phyloP scores from a whole-genome alignment of 2,888 invertebrate genomes.

The Tenthredo distinguenda region DNA sequence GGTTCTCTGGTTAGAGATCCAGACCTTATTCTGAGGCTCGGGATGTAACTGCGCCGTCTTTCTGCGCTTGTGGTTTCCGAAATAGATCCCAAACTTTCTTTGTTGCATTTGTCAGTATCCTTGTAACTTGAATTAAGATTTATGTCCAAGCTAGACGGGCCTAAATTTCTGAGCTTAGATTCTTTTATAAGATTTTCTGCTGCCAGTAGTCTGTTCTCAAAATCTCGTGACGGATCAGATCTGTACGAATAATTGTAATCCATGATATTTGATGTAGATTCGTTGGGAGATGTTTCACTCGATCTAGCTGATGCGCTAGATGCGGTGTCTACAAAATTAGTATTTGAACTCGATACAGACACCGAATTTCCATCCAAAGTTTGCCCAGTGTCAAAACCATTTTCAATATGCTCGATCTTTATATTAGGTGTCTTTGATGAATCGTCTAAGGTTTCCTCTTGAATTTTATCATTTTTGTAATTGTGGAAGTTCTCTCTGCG shows the following conservation, averaged over 20 bases:
- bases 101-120: constrained; percentile 72
- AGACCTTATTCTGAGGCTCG: constrained; percentile 70
- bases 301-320: constrained; percentile 67
- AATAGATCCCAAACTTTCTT: constrained; percentile 66
- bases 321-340: constrained; percentile 61
- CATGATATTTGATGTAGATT: constrained; percentile 67
- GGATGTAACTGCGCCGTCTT: constrained; percentile 72
- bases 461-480: constrained; percentile 71
- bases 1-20: constrained; percentile 71
- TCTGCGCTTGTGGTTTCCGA: constrained; percentile 63
- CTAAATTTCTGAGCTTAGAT: constrained; percentile 71
- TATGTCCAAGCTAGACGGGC: constrained; percentile 63
- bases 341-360: constrained; percentile 61
- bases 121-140: constrained; percentile 69
- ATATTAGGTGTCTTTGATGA: constrained; percentile 51
- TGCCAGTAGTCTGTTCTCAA: constrained; percentile 71
- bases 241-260: constrained; percentile 62
- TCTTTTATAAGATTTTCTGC: constrained; percentile 75
- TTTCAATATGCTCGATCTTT: constrained; percentile 51
- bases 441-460: constrained; percentile 71
- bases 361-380: constrained; percentile 62
- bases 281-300: constrained; percentile 71
- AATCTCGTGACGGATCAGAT: constrained; percentile 65
- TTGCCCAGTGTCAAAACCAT: constrained; percentile 52
- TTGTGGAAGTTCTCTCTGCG: constrained; percentile 65